phyloP scores from a whole-genome alignment of 2,888 invertebrate genomes.

The Luffia ferchaultella region DNA sequence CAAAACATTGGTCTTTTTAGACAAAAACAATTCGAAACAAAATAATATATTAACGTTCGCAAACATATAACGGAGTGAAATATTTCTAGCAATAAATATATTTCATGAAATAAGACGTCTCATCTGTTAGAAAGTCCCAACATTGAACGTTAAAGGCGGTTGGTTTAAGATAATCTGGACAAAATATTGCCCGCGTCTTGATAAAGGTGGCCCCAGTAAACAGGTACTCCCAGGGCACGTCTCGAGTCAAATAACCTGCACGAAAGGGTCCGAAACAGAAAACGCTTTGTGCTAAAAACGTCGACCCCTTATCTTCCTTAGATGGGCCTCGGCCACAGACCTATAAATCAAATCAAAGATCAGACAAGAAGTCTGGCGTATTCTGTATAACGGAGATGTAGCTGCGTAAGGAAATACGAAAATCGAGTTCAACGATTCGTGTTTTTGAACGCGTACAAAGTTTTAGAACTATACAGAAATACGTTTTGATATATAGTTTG shows the following conservation, averaged over 20 bases:
- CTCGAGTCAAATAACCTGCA: conserved; percentile 54
- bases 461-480: too few species aligned
- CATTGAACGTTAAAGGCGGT: conserved; percentile 41
- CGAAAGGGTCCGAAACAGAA: conserved; percentile 57
- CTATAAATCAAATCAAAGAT: too few species aligned
- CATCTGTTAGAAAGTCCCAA: conserved; percentile 32
- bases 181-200: conserved; percentile 45
- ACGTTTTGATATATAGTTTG: too few species aligned
- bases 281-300: conserved; percentile 63
- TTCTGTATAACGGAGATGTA: too few species aligned
- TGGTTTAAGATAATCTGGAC: conserved; percentile 49
- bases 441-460: too few species aligned
- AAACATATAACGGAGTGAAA: neutral
- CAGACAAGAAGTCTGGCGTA: too few species aligned
- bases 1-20: neutral
- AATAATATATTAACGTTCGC: neutral
- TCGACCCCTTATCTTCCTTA: conserved; percentile 58
- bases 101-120: conserved; percentile 52
- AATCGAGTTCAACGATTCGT: too few species aligned
- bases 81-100: conserved; percentile 27
- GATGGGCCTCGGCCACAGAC: conserved; percentile 34
- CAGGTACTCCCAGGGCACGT: conserved; percentile 51
- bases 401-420: too few species aligned
- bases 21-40: neutral
- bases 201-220: conserved; percentile 48